Conservation (phyloP, 2,888 invertebrate genomes). For the Ectemnius continuus region DNA sequence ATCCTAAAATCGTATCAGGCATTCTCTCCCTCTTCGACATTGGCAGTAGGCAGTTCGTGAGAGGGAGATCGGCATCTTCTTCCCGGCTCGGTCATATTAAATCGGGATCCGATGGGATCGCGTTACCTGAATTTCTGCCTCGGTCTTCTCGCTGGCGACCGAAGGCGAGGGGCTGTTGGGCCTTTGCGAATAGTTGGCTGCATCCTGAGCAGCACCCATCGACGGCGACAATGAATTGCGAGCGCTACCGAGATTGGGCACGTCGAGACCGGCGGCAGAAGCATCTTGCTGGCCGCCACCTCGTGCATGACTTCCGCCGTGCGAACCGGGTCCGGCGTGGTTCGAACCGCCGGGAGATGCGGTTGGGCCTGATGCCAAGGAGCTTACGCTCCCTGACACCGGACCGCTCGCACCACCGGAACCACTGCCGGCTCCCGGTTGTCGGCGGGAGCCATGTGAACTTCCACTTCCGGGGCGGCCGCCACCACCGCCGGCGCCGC, state of each 20-base stretch:
- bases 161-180: constrained; percentile 95
- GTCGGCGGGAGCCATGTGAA: constrained; percentile 76
- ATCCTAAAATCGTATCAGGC: constrained; percentile 80
- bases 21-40: too few relatives aligned
- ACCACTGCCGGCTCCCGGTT: constrained; percentile 76
- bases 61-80: too few relatives aligned
- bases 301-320: constrained; percentile 52
- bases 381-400: constrained; percentile 75
- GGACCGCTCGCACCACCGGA: constrained; percentile 65
- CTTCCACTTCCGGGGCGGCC: constrained; percentile 63
- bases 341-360: constrained; percentile 65
- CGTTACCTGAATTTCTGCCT: constrained; percentile 87
- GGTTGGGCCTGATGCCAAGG: constrained; percentile 78
- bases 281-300: constrained; percentile 78
- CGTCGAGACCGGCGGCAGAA: constrained; percentile 71
- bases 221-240: constrained; percentile 80
- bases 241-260: constrained; percentile 69
- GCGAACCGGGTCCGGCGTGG: constrained; percentile 59
- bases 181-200: constrained; percentile 81
- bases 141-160: constrained; percentile 93
- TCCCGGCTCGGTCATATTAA: too few relatives aligned
- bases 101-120: too few relatives aligned
- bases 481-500: constrained; percentile 67
- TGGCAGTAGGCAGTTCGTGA: too few relatives aligned
- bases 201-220: constrained; percentile 74